phyloP scores from a whole-genome alignment of 1,140 invertebrate species.

The Listronotus bonariensis region DNA sequence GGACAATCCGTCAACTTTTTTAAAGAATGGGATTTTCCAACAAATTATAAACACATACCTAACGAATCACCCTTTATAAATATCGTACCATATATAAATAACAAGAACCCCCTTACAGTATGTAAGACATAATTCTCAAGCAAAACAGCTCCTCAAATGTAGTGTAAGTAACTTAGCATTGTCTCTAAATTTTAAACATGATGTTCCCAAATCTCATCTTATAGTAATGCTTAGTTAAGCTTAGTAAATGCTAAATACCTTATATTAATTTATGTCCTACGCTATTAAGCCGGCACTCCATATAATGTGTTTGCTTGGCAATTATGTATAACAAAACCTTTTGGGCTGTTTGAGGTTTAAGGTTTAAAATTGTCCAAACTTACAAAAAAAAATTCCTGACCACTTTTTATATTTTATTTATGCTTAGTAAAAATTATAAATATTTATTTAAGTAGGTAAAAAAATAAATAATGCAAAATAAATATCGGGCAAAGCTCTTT shows the following conservation, averaged over 20 bases:
- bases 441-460: too few species aligned
- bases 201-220: constrained; percentile 26
- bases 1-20: too few species aligned
- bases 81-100: constrained; percentile 3
- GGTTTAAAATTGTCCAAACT: too few species aligned
- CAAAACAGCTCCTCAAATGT: constrained; percentile 23
- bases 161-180: constrained; percentile 22
- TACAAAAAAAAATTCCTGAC: too few species aligned
- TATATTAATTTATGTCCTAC: constrained; percentile 25
- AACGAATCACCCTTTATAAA: too few species aligned
- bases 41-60: too few species aligned
- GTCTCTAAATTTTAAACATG: constrained; percentile 31
- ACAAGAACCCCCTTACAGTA: constrained; percentile 17
- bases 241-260: constrained; percentile 25
- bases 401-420: too few species aligned
- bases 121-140: constrained; percentile 10
- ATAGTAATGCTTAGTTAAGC: constrained; percentile 24
- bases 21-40: too few species aligned
- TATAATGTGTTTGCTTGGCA: constrained; percentile 17
- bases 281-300: constrained; percentile 12
- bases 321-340: constrained; percentile 15
- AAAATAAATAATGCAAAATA: too few species aligned
- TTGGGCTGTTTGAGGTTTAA: too few species aligned
- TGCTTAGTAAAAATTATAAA: too few species aligned
- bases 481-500: too few species aligned